Evolutionary conservation across 2,888 invertebrate genomes (phyloP).

Genomic region (Brachynemurus nebulosus): DNA sequence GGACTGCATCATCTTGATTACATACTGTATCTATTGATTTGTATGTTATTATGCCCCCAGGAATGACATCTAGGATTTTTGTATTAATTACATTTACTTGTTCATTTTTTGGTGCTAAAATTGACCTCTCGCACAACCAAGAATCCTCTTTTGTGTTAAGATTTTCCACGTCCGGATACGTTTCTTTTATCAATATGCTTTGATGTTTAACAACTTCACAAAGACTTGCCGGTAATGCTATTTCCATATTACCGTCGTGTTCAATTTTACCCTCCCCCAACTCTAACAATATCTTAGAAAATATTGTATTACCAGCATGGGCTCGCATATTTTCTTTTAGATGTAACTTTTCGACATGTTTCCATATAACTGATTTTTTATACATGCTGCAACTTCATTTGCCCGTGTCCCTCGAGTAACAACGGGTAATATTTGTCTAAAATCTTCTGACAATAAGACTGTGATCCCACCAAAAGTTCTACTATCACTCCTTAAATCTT

Average conservation of each 20-base stretch:
- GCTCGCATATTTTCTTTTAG: background rate
- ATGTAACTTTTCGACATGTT: background rate
- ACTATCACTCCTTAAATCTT: slow-evolving; percentile 9
- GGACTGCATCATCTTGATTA: slow-evolving; percentile 14
- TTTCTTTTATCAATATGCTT: too few relatives aligned
- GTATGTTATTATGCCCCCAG: too few relatives aligned
- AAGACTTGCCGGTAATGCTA: too few relatives aligned
- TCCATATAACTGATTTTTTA: slow-evolving; percentile 11
- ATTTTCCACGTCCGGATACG: slow-evolving; percentile 8
- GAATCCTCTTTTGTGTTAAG: slow-evolving; percentile 9
- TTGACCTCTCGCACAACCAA: slow-evolving; percentile 12
- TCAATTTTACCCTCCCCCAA: too few relatives aligned
- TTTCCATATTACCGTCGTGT: too few relatives aligned
- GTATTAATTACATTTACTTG: background rate
- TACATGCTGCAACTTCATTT: slow-evolving; percentile 17
- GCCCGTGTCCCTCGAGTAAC: background rate
- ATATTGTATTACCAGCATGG: background rate
- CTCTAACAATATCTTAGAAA: background rate
- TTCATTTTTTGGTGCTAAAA: slow-evolving; percentile 12
- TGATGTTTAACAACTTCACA: too few relatives aligned
- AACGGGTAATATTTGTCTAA: slow-evolving; percentile 8
- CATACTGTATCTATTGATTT: slow-evolving; percentile 14
- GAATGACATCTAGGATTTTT: background rate
- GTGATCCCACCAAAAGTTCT: slow-evolving; percentile 14
- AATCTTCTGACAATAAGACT: slow-evolving; percentile 19